Evolutionary conservation across 2,888 invertebrate genomes (phyloP).

Genomic region (Nomada lathburiana): DNA sequence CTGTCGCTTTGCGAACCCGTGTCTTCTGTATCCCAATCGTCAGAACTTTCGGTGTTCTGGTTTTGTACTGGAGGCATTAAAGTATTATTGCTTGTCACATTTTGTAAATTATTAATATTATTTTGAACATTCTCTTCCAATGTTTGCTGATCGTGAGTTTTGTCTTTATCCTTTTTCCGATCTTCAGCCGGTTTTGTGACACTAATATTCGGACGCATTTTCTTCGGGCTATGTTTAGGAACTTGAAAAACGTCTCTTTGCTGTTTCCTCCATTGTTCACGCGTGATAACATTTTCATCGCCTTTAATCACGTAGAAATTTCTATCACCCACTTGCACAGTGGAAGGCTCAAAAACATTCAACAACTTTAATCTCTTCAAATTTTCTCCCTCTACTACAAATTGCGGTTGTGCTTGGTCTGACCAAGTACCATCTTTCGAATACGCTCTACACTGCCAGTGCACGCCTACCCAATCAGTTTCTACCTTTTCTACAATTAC

Average conservation of each 20-base stretch:
- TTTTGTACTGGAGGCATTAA: conserved; percentile 74
- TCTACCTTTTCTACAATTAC: conserved; percentile 93
- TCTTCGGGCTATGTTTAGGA: conserved; percentile 82
- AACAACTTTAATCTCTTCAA: conserved; percentile 92
- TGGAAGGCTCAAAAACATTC: conserved; percentile 94
- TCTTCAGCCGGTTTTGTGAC: conserved; percentile 75
- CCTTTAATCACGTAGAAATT: conserved; percentile 92
- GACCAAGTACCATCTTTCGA: conserved; percentile 87
- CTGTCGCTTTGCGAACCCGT: conserved; percentile 85
- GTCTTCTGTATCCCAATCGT: conserved; percentile 85
- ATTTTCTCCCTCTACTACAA: conserved; percentile 90
- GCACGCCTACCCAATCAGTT: conserved; percentile 92
- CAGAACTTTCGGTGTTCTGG: conserved; percentile 80
- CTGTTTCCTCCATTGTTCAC: conserved; percentile 90
- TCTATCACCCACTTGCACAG: conserved; percentile 95
- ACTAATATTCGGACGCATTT: conserved; percentile 74
- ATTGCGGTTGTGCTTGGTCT: conserved; percentile 89
- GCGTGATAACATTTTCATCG: conserved; percentile 90
- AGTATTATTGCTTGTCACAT: conserved; percentile 72
- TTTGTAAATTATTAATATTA: conserved; percentile 69
- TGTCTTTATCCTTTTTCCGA: conserved; percentile 75
- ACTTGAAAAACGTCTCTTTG: conserved; percentile 82
- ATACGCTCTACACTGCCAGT: conserved; percentile 93
- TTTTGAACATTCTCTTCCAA: conserved; percentile 66
- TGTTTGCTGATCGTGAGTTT: conserved; percentile 54